Conservation (phyloP, 2,888 invertebrate genomes). For the Tanypteryx hageni region DNA sequence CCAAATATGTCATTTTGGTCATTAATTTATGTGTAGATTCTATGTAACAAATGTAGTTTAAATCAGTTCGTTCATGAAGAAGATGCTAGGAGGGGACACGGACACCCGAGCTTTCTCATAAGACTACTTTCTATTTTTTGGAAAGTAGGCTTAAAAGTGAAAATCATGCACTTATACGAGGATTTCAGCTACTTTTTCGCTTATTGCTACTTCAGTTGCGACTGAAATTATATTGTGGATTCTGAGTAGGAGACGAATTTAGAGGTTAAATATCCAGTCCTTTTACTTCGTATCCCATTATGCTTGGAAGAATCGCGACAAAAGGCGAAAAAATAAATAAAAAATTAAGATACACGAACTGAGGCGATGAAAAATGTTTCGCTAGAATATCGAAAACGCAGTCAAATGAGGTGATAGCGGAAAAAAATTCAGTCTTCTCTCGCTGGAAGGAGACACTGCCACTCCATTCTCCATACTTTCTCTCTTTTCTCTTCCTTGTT, state of each 20-base stretch:
- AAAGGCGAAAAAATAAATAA: background rate
- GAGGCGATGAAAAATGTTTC: slow-evolving; percentile 50
- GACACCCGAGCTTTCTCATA: too few species aligned
- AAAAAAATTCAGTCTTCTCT: slow-evolving; percentile 41
- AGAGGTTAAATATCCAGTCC: slow-evolving; percentile 9
- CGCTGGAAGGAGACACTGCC: background rate
- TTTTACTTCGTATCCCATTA: background rate
- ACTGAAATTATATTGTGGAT: background rate
- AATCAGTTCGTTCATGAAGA: too few species aligned
- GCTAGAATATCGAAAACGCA: slow-evolving; percentile 58
- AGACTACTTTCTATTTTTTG: too few species aligned
- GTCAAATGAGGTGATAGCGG: slow-evolving; percentile 53
- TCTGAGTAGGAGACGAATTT: background rate
- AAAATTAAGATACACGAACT: slow-evolving; percentile 41
- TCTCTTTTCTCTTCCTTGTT: background rate
- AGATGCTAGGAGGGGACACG: too few species aligned
- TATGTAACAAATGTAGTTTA: too few species aligned
- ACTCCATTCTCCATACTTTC: background rate
- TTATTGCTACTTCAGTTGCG: too few species aligned
- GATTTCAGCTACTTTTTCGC: too few species aligned
- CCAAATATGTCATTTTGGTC: too few species aligned
- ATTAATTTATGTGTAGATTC: too few species aligned
- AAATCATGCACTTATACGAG: too few species aligned
- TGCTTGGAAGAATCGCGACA: slow-evolving; percentile 9
- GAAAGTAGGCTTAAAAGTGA: too few species aligned